phyloP scores from a whole-genome alignment of 2,113 vertebrate genomes.

The Ascaphus truei region DNA sequence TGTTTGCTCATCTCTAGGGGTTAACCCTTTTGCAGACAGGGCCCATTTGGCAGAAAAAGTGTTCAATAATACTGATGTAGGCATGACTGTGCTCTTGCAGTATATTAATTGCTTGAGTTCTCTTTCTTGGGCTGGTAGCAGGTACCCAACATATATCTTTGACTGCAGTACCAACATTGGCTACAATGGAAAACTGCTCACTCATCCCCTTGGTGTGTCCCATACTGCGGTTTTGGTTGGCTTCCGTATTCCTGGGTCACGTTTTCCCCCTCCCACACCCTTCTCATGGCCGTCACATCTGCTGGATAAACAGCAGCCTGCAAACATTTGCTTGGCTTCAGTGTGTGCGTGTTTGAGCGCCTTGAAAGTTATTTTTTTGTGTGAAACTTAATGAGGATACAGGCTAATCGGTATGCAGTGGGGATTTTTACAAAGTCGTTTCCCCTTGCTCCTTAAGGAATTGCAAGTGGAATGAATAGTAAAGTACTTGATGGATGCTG shows the following conservation, averaged over 20 bases:
- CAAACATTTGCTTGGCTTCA: no score
- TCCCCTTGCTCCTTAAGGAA: not conserved
- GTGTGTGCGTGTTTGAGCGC: no score
- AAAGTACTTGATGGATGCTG: conserved; percentile 22
- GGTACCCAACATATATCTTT: not conserved
- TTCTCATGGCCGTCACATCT: not conserved
- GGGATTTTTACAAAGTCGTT: conserved; percentile 23
- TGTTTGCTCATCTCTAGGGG: no score
- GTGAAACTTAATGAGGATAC: not conserved
- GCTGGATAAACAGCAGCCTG: not conserved
- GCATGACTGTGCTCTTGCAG: no score
- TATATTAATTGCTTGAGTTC: no score
- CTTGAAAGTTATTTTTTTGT: not conserved
- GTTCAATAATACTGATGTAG: no score
- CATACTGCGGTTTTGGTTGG: not conserved
- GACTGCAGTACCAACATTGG: not conserved
- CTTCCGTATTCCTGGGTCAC: not conserved
- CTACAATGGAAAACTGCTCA: conserved; percentile 1
- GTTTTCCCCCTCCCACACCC: conserved; percentile 13
- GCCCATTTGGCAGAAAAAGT: no score
- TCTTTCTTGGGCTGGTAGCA: no score
- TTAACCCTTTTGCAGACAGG: no score
- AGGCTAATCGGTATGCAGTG: conserved; percentile 7
- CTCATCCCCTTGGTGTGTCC: not conserved
- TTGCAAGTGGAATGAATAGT: conserved; percentile 2